Evolutionary conservation across 2,888 invertebrate species (phyloP).

Genomic region (Rotaria sp.): DNA sequence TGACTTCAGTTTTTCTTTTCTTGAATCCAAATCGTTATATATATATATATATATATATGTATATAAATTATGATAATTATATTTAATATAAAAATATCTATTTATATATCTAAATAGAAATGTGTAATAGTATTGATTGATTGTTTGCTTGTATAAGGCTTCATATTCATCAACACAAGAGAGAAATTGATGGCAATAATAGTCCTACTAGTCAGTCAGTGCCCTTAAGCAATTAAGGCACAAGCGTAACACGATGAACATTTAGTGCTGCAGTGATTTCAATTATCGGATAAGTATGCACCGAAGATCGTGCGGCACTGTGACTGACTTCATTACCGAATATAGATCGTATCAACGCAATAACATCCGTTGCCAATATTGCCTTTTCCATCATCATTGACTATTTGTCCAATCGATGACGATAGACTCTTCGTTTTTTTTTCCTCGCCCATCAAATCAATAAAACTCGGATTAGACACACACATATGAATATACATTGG

Average conservation of each 20-base stretch:
- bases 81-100: background rate
- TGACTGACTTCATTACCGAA: background rate
- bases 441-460: background rate
- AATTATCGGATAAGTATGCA: constrained; percentile 22
- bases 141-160: constrained; percentile 9
- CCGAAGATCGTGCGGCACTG: background rate
- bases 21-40: background rate
- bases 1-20: background rate
- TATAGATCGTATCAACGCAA: background rate
- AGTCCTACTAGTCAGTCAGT: background rate
- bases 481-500: background rate
- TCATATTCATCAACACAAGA: background rate
- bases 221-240: background rate
- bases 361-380: background rate
- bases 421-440: background rate
- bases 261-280: constrained; percentile 19
- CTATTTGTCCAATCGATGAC: background rate
- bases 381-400: background rate
- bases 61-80: too few species aligned
- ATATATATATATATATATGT: background rate
- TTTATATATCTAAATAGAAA: background rate
- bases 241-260: background rate
- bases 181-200: background rate
- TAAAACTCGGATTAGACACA: constrained; percentile 14
- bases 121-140: background rate